Base-by-base conservation (phyloP, 23 tunicate species). In the Styela plicata region DNA sequence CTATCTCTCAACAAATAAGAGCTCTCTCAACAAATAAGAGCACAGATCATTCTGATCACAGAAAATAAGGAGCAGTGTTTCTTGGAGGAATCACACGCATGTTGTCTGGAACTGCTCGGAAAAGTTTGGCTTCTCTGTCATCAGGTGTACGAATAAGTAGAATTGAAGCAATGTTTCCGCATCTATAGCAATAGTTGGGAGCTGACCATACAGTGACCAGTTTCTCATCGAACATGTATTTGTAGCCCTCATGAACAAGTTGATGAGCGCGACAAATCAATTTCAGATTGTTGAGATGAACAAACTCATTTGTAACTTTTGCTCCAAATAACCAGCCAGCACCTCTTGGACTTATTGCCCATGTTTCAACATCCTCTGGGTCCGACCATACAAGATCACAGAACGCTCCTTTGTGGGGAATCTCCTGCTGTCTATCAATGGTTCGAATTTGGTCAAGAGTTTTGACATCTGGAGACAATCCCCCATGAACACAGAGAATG, bases 251-350 rank as follows among this genome's bases (percentile, higher is more conserved):
- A 69, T 89, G 90, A 24, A 94, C 98, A n/a, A 94, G 79, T 61
- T 94, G 98, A 63, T 94, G 98, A 32, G 98, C 98, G 30, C 98
- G 64, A 70, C 98, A 94, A 30, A 94, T 89, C 33, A 94, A 85
- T 22, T 85, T 80, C 24, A 94, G 88, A 35, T 86, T 78, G 73
- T 94, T 94, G 7, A 89, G 63, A 62, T 83, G 88, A 64, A 84
- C 85, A 62, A 94, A 94, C 63, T 94, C 98, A 34, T 86, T 84
- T 25, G 95, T 89, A 16, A 94, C 98, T 69, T 94, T 89, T 1
- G 98, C 90, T 33, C 98, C 98, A 78, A 94, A 94, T 83, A 94
- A 69, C 95, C 94, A 94, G 17, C 98, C 98, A 13, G 98, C 98
- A 0, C 98, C 98, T 28, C 98, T 73, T 26, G 86, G 86, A 34